Evolutionary conservation across 2,888 invertebrate genomes (phyloP).

Genomic region (Tinea trinotella): DNA sequence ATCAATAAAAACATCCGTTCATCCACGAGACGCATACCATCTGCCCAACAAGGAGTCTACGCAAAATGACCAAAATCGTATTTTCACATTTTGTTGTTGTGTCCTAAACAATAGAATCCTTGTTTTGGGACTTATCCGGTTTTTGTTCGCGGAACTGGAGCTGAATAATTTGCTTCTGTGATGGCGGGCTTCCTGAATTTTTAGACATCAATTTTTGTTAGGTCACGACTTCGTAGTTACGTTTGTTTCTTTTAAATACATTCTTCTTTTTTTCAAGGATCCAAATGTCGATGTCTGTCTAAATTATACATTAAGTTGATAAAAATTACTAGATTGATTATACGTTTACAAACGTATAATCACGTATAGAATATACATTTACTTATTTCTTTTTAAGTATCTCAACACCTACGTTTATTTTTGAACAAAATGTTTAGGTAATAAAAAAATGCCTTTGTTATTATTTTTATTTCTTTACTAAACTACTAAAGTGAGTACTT

Average conservation of each 20-base stretch:
- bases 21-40: conserved; percentile 54
- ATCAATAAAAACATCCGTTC: background rate
- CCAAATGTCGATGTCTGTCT: too few species aligned
- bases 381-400: too few species aligned
- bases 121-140: conserved; percentile 32
- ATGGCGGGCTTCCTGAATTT: background rate
- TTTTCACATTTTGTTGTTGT: conserved; percentile 58
- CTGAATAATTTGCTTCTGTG: conserved; percentile 11
- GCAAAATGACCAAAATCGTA: conserved; percentile 60
- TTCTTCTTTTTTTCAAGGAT: too few species aligned
- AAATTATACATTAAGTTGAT: too few species aligned
- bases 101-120: conserved; percentile 31
- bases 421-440: too few species aligned
- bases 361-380: too few species aligned
- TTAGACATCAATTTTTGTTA: conserved; percentile 3
- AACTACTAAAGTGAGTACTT: too few species aligned
- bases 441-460: too few species aligned
- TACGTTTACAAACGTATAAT: too few species aligned
- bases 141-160: conserved; percentile 2
- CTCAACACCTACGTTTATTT: too few species aligned
- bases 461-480: too few species aligned
- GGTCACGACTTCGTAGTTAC: background rate
- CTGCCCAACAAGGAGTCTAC: conserved; percentile 46
- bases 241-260: background rate
- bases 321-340: too few species aligned